These are phyloP conservation scores for Gallinago stenura DNA, from an alignment of 2,797 vertebrate species.

Conservation along the genomic window DNA sequence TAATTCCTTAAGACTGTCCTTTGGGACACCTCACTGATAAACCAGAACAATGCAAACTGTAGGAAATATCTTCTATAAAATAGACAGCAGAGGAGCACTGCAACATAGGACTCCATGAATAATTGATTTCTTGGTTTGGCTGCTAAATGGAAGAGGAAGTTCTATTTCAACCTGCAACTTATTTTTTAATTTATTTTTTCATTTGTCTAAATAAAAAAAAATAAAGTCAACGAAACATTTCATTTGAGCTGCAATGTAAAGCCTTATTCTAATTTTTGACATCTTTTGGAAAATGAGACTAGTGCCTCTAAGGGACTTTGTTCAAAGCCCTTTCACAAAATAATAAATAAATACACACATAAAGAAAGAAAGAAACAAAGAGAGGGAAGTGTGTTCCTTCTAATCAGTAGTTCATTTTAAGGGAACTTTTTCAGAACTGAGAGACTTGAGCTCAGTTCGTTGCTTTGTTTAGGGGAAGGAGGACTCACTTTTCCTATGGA, in stretches of 20 bases:
- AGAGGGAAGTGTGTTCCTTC: neutral
- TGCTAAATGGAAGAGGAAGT: neutral
- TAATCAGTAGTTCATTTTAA: neutral
- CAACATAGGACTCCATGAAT: neutral
- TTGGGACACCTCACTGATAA: neutral
- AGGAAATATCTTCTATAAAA: constrained; percentile 3
- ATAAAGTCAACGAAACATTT: neutral
- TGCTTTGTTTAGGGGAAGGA: neutral
- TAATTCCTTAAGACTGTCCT: constrained; percentile 13
- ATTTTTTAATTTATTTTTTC: neutral
- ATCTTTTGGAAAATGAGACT: neutral
- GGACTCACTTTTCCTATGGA: neutral
- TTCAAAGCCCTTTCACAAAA: neutral
- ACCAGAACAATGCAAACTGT: neutral
- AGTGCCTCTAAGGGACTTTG: neutral
- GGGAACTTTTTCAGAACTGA: neutral
- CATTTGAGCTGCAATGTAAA: neutral
- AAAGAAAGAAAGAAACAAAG: neutral
- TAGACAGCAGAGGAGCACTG: neutral
- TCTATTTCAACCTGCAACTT: neutral
- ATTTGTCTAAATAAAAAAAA: neutral
- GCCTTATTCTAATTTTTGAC: neutral
- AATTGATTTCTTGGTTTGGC: constrained; percentile 16
- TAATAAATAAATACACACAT: neutral
- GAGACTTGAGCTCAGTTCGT: neutral